Evolutionary conservation across 1,140 invertebrate species (phyloP).

Genomic region (Portunus trituberculatus): DNA sequence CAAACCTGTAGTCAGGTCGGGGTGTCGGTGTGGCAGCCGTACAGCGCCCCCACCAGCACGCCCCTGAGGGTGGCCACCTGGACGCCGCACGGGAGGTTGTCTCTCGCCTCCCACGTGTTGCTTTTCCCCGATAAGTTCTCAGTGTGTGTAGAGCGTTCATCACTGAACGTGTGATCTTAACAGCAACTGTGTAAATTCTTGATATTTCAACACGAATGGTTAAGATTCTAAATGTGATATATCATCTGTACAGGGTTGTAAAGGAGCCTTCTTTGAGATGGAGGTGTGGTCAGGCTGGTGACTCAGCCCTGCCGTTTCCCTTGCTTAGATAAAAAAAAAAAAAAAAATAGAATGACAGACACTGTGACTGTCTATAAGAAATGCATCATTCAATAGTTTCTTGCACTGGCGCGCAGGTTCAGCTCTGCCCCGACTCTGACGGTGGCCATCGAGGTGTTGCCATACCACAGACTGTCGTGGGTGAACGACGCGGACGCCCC

Average conservation of each 20-base stretch:
- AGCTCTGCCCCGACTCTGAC: background rate
- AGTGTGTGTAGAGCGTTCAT: background rate
- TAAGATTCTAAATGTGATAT: no score
- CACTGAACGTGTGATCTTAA: no score
- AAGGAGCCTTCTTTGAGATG: no score
- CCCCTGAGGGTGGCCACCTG: background rate
- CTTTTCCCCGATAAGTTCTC: slow-evolving; percentile 28
- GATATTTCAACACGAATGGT: no score
- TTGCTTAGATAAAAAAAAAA: no score
- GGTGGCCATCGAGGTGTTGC: slow-evolving; percentile 14
- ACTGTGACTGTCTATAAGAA: background rate
- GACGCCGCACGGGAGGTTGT: background rate
- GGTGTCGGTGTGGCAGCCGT: background rate
- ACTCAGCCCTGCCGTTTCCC: no score
- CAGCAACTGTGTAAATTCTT: no score
- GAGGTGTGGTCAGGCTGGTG: no score
- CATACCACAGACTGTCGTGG: background rate
- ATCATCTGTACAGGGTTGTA: no score
- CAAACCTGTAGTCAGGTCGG: background rate
- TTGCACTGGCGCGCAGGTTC: background rate
- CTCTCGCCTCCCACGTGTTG: background rate
- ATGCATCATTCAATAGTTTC: background rate
- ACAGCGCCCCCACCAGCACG: background rate
- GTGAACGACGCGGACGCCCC: background rate
- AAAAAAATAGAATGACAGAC: background rate